Base-by-base conservation (phyloP, 2,113 vertebrate species). In the Phrynosoma blainvillii region DNA sequence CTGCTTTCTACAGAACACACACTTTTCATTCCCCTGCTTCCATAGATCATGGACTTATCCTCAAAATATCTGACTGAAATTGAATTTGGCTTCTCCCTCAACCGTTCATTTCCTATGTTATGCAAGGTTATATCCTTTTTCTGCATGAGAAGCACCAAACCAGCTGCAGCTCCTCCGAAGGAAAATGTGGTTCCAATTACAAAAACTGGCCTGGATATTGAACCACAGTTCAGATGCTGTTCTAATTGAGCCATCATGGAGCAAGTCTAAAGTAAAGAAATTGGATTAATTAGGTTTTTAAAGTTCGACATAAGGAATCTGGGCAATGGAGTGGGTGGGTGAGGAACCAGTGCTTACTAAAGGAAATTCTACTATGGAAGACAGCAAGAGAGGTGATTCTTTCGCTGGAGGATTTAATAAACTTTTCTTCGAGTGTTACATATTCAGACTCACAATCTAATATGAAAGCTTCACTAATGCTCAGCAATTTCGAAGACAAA, bases 41-140 rank as follows among this genome's bases (percentile, higher is more conserved):
- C 97, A 97, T 96, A 97, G 95, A 97, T 97, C 96, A 97, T 89
- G 95, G 97, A 94, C 96, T 96, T 95, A 96, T 97, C 96, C 97
- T 97, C 96, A 95, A 96, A 97, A 96, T 96, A 97, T 97, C 97
- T 98, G 97, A 97, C 96, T 97, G 96, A 97, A 97, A 98, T 97
- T 97, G 97, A 97, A 97, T 97, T 98, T 98, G 97, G 97, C 97
- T 98, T 97, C 97, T 97, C 97, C 95, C 97, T 98, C 97, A 97
- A 97, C 96, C 96, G 96, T 97, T 98, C 96, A 97, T 97, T 98
- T 97, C 97, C 97, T 96, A 97, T 97, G 96, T 97, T 97, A 98
- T 97, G 97, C 96, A 97, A 97, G 97, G 97, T 97, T 97, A 97
- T 97, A 98, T 97, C 97, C 97, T 97, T 97, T 87, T 97, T 97